Percentiles rank a stretch among this genome's conserved stretches.
phyloP scores from a whole-genome alignment of 2,888 invertebrate genomes.

The Melanotus villosus region DNA sequence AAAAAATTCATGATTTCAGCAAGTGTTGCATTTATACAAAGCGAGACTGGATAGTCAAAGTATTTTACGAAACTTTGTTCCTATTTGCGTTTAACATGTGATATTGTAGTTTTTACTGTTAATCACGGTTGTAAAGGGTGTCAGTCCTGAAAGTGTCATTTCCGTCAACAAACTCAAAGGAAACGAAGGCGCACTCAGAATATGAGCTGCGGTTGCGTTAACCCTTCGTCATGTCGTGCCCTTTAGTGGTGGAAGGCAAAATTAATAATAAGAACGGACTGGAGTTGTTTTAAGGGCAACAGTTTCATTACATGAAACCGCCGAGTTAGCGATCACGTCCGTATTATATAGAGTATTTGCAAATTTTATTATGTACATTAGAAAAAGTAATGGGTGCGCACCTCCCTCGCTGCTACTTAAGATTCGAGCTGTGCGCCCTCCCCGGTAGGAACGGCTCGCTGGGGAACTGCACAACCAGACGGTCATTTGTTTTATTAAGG shows the following conservation, averaged over 20 bases:
- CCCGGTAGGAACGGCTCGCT: slow-evolving; percentile 11
- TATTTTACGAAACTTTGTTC: too few relatives aligned
- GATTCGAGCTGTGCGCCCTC: slow-evolving; percentile 23
- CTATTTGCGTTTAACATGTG: too few relatives aligned
- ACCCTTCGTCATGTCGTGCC: neutral
- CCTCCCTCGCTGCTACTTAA: slow-evolving; percentile 24
- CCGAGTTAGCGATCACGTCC: slow-evolving; percentile 19
- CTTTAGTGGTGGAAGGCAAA: neutral
- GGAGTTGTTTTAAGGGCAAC: neutral
- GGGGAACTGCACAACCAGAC: slow-evolving; percentile 23
- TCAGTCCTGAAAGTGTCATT: too few relatives aligned
- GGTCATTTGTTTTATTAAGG: slow-evolving; percentile 52
- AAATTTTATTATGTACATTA: slow-evolving; percentile 30
- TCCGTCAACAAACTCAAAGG: too few relatives aligned
- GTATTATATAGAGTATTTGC: slow-evolving; percentile 26
- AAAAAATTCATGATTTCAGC: too few relatives aligned
- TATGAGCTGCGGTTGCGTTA: too few relatives aligned
- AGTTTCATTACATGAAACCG: slow-evolving; percentile 14
- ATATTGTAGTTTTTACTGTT: too few relatives aligned
- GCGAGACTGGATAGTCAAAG: too few relatives aligned
- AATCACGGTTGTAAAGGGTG: too few relatives aligned
- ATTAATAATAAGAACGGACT: slow-evolving; percentile 10
- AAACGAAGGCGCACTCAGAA: too few relatives aligned
- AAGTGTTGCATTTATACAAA: too few relatives aligned
- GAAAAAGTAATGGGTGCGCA: slow-evolving; percentile 29